Conservation (phyloP, 2,113 vertebrate genomes). For the Odobenus rosmarus region DNA sequence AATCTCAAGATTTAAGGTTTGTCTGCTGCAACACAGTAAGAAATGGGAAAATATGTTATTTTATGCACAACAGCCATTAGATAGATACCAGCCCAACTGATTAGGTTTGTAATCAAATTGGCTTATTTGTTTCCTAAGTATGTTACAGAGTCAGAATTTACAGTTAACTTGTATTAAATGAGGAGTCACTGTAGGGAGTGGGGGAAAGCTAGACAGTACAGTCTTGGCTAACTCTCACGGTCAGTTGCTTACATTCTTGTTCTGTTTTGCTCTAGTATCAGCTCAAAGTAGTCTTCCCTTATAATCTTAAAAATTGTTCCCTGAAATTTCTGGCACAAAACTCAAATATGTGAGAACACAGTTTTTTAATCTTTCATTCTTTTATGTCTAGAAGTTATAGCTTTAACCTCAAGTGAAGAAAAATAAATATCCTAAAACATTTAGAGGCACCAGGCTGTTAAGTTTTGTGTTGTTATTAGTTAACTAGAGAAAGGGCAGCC, state of each 20-base stretch:
- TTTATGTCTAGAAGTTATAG: neutral
- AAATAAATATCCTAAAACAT: neutral
- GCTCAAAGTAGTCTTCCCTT: neutral
- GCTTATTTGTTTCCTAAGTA: neutral
- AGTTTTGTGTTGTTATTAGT: neutral
- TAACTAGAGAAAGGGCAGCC: neutral
- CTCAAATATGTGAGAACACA: neutral
- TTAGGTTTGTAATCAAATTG: neutral
- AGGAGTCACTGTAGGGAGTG: neutral
- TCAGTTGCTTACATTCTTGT: neutral
- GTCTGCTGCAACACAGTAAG: neutral
- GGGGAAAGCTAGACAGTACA: too few species aligned
- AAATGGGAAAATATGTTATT: conserved; percentile 23
- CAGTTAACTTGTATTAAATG: neutral
- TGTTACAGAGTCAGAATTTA: neutral
- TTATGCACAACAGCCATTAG: neutral
- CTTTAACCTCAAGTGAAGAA: neutral
- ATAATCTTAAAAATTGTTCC: neutral
- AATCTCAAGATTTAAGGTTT: neutral
- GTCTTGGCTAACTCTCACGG: neutral
- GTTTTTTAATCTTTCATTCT: neutral
- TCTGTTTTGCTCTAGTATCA: neutral
- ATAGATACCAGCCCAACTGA: neutral
- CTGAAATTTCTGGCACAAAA: neutral
- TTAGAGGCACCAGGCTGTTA: neutral